A percentile compares a stretch with the other conserved stretches of the same genome.
Conservation (phyloP, 2,797 vertebrate species). For the Catamblyrhynchus diadema region DNA sequence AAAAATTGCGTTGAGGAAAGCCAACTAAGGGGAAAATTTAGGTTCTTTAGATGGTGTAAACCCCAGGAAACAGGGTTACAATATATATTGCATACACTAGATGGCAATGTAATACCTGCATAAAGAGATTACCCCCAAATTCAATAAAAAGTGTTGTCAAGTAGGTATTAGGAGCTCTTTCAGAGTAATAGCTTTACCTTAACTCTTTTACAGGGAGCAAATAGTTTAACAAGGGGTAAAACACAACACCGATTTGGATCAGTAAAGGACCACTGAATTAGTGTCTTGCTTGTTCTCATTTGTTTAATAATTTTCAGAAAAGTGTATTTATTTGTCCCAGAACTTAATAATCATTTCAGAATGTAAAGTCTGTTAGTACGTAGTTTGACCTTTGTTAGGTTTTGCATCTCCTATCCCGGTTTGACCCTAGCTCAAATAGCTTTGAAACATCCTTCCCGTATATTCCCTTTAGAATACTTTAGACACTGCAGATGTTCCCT, state of each 20-base stretch:
- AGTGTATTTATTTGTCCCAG: not conserved
- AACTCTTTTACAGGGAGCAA: not conserved
- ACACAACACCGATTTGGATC: not conserved
- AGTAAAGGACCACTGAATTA: not conserved
- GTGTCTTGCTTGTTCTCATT: not conserved
- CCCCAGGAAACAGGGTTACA: not conserved
- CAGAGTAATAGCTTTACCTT: not conserved
- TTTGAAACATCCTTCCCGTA: constrained; percentile 14
- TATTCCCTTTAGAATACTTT: constrained; percentile 26
- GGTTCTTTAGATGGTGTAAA: not conserved
- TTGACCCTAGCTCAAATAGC: constrained; percentile 29
- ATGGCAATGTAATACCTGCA: constrained; percentile 56
- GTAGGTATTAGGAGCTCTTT: not conserved
- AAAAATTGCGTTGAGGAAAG: not conserved
- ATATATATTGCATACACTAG: constrained; percentile 30
- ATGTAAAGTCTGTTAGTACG: not conserved
- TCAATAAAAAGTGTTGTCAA: not conserved
- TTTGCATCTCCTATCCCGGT: not conserved
- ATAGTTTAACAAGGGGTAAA: not conserved
- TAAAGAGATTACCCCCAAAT: not conserved
- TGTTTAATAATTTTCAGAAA: not conserved
- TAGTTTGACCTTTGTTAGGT: not conserved
- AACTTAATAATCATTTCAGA: not conserved
- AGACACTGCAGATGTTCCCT: constrained; percentile 29
- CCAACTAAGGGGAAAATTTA: not conserved